These are phyloP conservation scores for Apeira syringaria DNA, from an alignment of 2,888 invertebrate genomes.

Conservation along the genomic window DNA sequence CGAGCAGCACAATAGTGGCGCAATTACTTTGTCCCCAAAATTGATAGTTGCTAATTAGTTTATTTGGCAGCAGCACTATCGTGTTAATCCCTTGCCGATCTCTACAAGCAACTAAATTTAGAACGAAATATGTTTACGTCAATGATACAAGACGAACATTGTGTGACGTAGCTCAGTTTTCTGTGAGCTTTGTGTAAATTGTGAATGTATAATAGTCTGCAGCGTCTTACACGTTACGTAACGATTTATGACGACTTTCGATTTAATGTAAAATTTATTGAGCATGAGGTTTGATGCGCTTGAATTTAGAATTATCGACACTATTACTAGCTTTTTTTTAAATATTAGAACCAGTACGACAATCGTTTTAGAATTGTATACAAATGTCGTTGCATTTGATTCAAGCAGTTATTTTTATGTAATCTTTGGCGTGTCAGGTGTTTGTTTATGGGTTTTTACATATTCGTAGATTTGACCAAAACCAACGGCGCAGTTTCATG, in stretches of 20 bases:
- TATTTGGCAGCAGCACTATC: constrained; percentile 27
- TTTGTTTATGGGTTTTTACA: too few relatives aligned
- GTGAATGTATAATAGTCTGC: constrained; percentile 9
- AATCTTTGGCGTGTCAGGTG: too few relatives aligned
- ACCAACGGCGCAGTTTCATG: too few relatives aligned
- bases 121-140: constrained; percentile 20
- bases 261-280: constrained; percentile 5
- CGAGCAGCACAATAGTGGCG: not conserved
- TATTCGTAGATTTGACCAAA: too few relatives aligned
- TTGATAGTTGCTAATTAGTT: constrained; percentile 26
- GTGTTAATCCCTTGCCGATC: constrained; percentile 20
- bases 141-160: constrained; percentile 5
- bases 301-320: too few relatives aligned
- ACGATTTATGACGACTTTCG: constrained; percentile 20
- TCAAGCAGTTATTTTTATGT: too few relatives aligned
- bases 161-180: constrained; percentile 15
- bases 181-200: constrained; percentile 18
- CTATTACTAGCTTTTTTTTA: too few relatives aligned
- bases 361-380: too few relatives aligned
- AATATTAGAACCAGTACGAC: too few relatives aligned
- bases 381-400: too few relatives aligned
- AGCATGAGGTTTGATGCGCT: too few relatives aligned
- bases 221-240: constrained; percentile 12
- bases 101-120: constrained; percentile 14
- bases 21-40: constrained; percentile 16